phyloP scores from a whole-genome alignment of 2,888 invertebrate species.

The Sycophila texana region DNA sequence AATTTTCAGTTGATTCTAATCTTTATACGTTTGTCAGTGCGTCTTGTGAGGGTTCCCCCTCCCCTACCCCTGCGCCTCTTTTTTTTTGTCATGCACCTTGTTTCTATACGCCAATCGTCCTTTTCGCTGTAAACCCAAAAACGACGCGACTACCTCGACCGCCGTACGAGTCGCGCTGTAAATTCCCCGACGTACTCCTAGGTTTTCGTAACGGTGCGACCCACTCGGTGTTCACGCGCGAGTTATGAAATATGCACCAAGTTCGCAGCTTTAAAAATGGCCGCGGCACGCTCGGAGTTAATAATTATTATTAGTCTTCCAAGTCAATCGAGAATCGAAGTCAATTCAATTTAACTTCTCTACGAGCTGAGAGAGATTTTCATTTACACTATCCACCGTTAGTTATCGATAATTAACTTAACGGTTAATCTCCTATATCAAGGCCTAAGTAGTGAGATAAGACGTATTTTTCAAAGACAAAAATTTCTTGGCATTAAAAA shows the following conservation, averaged over 20 bases:
- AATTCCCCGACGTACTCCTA: not conserved
- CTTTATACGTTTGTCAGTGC: constrained; percentile 28
- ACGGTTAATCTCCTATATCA: no score
- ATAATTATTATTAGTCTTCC: constrained; percentile 24
- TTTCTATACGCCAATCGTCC: not conserved
- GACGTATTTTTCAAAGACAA: no score
- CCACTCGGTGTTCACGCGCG: constrained; percentile 29
- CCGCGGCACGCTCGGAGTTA: not conserved
- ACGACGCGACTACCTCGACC: not conserved
- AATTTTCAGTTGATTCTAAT: constrained; percentile 40
- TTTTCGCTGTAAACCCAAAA: not conserved
- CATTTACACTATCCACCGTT: no score
- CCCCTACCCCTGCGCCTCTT: not conserved
- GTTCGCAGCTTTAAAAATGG: not conserved
- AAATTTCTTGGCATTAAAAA: no score
- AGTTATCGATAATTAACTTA: no score
- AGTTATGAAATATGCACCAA: constrained; percentile 18
- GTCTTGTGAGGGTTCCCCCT: no score
- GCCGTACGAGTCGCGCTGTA: not conserved
- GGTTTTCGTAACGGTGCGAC: constrained; percentile 11
- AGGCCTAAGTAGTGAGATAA: no score
- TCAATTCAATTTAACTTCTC: no score
- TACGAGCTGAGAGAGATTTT: no score
- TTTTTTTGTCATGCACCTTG: not conserved
- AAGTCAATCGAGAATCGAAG: not conserved